These are phyloP conservation scores for Pagrus major DNA, from an alignment of 2,113 vertebrate genomes.

Conservation along the genomic window DNA sequence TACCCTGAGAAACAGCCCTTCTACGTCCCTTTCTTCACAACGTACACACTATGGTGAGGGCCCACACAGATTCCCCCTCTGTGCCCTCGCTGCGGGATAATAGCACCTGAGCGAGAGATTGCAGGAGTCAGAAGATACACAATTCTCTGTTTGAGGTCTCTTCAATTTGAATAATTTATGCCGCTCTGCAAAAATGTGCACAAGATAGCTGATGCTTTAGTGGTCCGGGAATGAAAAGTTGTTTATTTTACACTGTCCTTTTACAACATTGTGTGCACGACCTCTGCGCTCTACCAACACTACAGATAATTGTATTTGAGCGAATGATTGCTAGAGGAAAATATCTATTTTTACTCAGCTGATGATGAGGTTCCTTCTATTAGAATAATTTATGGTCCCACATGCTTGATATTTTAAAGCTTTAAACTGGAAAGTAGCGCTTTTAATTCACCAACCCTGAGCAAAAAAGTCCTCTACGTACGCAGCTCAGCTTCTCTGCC, in stretches of 20 bases:
- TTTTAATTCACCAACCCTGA: constrained; percentile 28
- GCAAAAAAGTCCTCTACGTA: constrained; percentile 3
- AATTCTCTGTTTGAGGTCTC: constrained; percentile 34
- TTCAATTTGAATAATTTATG: constrained; percentile 69
- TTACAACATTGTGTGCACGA: constrained; percentile 18
- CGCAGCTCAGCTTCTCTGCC: constrained; percentile 13
- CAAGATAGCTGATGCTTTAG: constrained; percentile 29
- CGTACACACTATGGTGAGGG: constrained; percentile 93
- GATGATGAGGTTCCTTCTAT: constrained; percentile 39
- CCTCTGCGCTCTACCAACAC: constrained; percentile 4
- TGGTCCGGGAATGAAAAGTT: constrained; percentile 24
- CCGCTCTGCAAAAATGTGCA: constrained; percentile 32
- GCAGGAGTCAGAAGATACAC: constrained; percentile 20
- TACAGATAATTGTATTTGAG: constrained; percentile 46
- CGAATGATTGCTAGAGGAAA: constrained; percentile 42
- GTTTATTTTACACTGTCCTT: constrained; percentile 39
- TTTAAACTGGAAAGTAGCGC: constrained; percentile 26
- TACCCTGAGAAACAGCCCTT: constrained; percentile 94
- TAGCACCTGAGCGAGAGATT: constrained; percentile 29
- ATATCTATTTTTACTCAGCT: constrained; percentile 47
- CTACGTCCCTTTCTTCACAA: constrained; percentile 93
- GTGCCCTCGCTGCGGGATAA: constrained; percentile 12
- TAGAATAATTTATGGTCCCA: constrained; percentile 50
- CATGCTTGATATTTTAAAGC: constrained; percentile 20
- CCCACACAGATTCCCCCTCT: not conserved